Evolutionary conservation across 2,113 vertebrate genomes (phyloP).

Genomic region (Eretmodus cyanostictus): DNA sequence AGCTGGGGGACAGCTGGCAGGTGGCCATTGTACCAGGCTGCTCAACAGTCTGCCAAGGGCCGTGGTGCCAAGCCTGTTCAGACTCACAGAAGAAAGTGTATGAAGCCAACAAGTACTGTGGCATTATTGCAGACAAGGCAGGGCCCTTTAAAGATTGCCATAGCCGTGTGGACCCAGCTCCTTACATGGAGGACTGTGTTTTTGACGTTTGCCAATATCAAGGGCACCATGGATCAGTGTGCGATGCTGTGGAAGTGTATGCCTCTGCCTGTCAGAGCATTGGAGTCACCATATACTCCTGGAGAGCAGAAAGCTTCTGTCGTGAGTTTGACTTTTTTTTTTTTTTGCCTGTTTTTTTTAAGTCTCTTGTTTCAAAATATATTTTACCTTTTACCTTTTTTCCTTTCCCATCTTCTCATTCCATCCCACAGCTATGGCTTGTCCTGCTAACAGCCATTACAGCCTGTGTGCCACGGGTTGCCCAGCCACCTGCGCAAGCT

Average conservation of each 20-base stretch:
- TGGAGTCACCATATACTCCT: conserved; percentile 40
- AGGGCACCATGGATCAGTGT: conserved; percentile 34
- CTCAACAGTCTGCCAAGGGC: conserved; percentile 39
- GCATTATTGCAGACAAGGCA: conserved; percentile 49
- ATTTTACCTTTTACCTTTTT: not conserved
- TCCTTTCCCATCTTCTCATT: not conserved
- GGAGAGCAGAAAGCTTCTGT: conserved; percentile 58
- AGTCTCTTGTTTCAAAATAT: not conserved
- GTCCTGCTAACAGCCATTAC: conserved; percentile 76
- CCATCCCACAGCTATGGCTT: conserved; percentile 59
- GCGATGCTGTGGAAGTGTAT: conserved; percentile 53
- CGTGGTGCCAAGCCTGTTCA: conserved; percentile 30
- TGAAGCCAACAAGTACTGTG: conserved; percentile 29
- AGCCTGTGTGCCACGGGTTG: conserved; percentile 59
- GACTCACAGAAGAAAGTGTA: conserved; percentile 29
- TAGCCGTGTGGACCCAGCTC: conserved; percentile 25
- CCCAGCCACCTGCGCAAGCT: conserved; percentile 61
- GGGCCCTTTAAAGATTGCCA: conserved; percentile 62
- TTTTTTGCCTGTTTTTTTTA: not conserved
- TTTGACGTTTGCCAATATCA: conserved; percentile 54
- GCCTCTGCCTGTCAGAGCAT: conserved; percentile 50
- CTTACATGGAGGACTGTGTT: conserved; percentile 58
- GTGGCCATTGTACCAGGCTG: conserved; percentile 27
- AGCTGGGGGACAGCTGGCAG: conserved; percentile 53
- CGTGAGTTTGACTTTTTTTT: conserved; percentile 42